Evolutionary conservation across 2,113 vertebrate species (phyloP).

Genomic region (Vireo altiloquus): DNA sequence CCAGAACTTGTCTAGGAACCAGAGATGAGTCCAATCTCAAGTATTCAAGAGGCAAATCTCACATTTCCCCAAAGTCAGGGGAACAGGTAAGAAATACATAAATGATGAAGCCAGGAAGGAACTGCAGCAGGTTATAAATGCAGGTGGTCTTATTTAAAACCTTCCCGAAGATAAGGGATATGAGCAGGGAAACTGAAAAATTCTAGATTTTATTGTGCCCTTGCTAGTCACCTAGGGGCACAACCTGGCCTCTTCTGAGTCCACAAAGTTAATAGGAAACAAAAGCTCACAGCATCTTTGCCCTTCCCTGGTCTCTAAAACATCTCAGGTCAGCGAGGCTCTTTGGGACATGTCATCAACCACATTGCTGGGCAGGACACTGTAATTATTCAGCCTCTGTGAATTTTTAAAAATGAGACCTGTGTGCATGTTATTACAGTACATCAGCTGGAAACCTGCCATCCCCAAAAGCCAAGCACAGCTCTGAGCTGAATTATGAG

Average conservation of each 20-base stretch:
- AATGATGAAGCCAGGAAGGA: neutral
- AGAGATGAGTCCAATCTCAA: neutral
- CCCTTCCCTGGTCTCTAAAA: neutral
- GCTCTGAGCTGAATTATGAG: slow-evolving; percentile 51
- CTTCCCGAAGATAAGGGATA: neutral
- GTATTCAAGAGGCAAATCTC: neutral
- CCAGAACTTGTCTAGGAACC: neutral
- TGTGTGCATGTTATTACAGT: slow-evolving; percentile 49
- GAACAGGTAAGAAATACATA: neutral
- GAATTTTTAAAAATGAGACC: slow-evolving; percentile 66
- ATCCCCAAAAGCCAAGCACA: slow-evolving; percentile 58
- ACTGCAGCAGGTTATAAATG: neutral
- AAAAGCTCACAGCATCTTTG: neutral
- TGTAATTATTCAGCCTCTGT: slow-evolving; percentile 62
- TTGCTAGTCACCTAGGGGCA: neutral
- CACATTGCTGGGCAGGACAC: neutral
- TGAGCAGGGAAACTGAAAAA: neutral
- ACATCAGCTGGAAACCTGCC: slow-evolving; percentile 67
- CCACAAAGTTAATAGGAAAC: slow-evolving; percentile 23
- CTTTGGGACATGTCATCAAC: neutral
- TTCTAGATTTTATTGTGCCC: neutral
- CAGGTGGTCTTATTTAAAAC: neutral
- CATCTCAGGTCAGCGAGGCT: slow-evolving; percentile 30
- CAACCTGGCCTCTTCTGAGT: neutral
- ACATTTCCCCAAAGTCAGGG: neutral